phyloP scores from a whole-genome alignment of 1,140 invertebrate genomes.

The Dreissena polymorpha region DNA sequence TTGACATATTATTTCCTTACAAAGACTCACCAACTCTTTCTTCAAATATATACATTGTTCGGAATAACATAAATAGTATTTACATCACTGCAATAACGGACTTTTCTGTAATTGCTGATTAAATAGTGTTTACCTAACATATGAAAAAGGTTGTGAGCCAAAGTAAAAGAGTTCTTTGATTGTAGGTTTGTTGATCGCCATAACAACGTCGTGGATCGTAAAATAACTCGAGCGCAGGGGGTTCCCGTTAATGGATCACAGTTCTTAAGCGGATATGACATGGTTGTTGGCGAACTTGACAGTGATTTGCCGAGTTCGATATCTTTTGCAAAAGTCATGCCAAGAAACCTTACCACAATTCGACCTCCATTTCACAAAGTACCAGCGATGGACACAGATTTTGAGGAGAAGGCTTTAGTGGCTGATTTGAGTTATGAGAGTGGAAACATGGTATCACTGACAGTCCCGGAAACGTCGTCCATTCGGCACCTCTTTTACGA shows the following conservation, averaged over 20 bases:
- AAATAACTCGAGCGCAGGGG: slow-evolving; percentile 38
- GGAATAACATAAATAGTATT: too few relatives aligned
- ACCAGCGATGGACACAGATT: slow-evolving; percentile 64
- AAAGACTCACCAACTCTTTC: too few relatives aligned
- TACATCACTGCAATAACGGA: too few relatives aligned
- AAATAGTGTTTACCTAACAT: too few relatives aligned
- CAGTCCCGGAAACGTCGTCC: slow-evolving; percentile 30
- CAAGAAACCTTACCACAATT: slow-evolving; percentile 55
- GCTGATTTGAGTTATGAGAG: slow-evolving; percentile 54
- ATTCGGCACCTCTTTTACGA: slow-evolving; percentile 60
- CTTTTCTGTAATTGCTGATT: too few relatives aligned
- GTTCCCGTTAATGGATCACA: slow-evolving; percentile 19
- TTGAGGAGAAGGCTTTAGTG: slow-evolving; percentile 69
- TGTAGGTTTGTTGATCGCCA: slow-evolving; percentile 65
- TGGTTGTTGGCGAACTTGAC: slow-evolving; percentile 66
- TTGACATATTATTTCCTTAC: too few relatives aligned
- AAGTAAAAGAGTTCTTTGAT: too few relatives aligned
- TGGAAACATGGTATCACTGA: slow-evolving; percentile 49
- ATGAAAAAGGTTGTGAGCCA: too few relatives aligned
- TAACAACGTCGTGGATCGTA: slow-evolving; percentile 64
- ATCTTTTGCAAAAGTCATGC: slow-evolving; percentile 62
- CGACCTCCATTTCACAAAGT: slow-evolving; percentile 22
- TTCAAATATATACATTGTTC: too few relatives aligned
- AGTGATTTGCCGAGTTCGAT: slow-evolving; percentile 61
- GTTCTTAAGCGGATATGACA: slow-evolving; percentile 60